phyloP scores from a whole-genome alignment of 2,797 vertebrate genomes.

The Chiloscyllium punctatum region DNA sequence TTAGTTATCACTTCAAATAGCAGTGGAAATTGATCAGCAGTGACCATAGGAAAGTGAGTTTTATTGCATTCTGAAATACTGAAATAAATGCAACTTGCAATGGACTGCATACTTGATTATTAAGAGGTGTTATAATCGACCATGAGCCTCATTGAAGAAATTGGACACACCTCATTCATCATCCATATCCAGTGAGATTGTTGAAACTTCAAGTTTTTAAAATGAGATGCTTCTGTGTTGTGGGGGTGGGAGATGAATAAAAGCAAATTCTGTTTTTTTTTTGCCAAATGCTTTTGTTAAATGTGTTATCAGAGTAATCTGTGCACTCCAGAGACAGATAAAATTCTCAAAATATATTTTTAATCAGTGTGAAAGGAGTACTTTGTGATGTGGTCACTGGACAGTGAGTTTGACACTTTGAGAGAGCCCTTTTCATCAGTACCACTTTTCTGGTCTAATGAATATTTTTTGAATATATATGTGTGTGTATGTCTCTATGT shows the following conservation, averaged over 20 bases:
- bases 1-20: background rate
- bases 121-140: background rate
- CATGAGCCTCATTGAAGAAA: slow-evolving; percentile 1
- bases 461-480: slow-evolving; percentile 6
- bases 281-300: slow-evolving; percentile 32
- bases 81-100: slow-evolving; percentile 32
- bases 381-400: slow-evolving; percentile 18
- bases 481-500: background rate
- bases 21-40: slow-evolving; percentile 1
- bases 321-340: slow-evolving; percentile 11
- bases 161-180: background rate
- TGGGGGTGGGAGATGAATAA: background rate
- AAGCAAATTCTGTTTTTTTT: slow-evolving; percentile 11
- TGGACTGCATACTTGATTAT: slow-evolving; percentile 34
- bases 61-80: slow-evolving; percentile 30
- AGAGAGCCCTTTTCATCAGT: slow-evolving; percentile 33
- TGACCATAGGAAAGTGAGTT: slow-evolving; percentile 18
- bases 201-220: slow-evolving; percentile 1
- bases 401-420: slow-evolving; percentile 26
- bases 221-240: background rate
- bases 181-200: background rate
- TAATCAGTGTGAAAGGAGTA: slow-evolving; percentile 27
- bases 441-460: slow-evolving; percentile 36
- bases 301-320: slow-evolving; percentile 30
- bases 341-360: slow-evolving; percentile 37